Evolutionary conservation across 23 tunicate genomes (phyloP), one percentile per base, ranked within the genome.

Genomic region (Halocynthia aurantium): DNA sequence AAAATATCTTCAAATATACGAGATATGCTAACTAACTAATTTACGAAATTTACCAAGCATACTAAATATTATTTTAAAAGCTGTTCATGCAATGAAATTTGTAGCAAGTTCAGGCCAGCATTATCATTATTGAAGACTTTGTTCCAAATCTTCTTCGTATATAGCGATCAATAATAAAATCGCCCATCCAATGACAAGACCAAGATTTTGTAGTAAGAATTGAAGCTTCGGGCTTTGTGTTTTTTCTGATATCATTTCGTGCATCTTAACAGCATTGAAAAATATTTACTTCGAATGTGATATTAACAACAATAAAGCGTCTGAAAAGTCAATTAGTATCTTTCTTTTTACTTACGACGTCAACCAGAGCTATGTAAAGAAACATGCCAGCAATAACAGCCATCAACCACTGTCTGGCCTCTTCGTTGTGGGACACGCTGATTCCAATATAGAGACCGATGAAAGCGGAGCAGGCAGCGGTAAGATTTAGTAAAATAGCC

Each of bases 391-490:
- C 98, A 31, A 93, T 85, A 11, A 69, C 80, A 6, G 93, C 84
- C 54, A 93, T 75, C 44, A 93, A 22, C 98, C 98, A 93, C 19
- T 52, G 69, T 20, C 91, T 58, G 17, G 75, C 81, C 22, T 63
- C 84, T 44, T 52, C 76, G 78, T 91, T 61, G 12, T 77, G 68
- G 6, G 87, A 78, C 6, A 91, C 19, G 10, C 75, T 76, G 13
- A 94, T 63, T n/a, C 95, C 98, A 13, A 88, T 57, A 71, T 87
- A 94, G 8, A 94, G 84, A 6, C 98, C 98, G 60, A 88, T 70
- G 69, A 80, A 94, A 22, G 61, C 55, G 60, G 76, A 83, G 64
- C 98, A 94, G 15, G 98, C 98, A 11, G 98, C 88, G 7, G 55
- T 10, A 75, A 94, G 84, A 56, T 94, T 94, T 15, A 84, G 51